Percentiles rank a stretch among this genome's conserved stretches.
Conservation (phyloP, 1,140 invertebrate species). For the Drosophila nebulosa region DNA sequence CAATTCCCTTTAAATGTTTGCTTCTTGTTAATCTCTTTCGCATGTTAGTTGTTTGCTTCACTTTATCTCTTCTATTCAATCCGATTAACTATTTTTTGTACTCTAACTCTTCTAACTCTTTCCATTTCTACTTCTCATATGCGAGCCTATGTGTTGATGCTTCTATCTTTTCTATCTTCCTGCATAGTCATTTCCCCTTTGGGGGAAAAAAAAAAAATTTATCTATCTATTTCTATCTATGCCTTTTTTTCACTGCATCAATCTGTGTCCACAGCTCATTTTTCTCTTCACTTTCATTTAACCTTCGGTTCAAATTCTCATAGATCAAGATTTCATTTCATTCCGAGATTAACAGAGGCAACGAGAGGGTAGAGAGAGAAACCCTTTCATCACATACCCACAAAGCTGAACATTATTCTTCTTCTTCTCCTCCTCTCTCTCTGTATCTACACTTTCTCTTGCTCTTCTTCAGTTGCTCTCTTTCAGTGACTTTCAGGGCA, state of each 20-base stretch:
- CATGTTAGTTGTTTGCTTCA: too few relatives aligned
- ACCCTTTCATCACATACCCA: neutral
- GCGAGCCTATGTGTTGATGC: too few relatives aligned
- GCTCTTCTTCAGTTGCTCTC: conserved; percentile 12
- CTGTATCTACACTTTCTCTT: neutral
- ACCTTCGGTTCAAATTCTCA: conserved; percentile 8
- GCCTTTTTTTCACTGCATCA: neutral
- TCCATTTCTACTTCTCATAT: too few relatives aligned
- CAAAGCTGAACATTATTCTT: conserved; percentile 15
- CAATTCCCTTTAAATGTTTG: too few relatives aligned
- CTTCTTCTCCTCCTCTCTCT: neutral
- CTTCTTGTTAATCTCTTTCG: too few relatives aligned
- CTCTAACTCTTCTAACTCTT: too few relatives aligned
- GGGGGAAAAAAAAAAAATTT: too few relatives aligned
- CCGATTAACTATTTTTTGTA: too few relatives aligned
- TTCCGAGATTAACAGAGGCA: neutral
- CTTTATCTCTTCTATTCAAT: too few relatives aligned
- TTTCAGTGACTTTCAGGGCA: conserved; percentile 33
- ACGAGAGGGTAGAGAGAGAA: neutral
- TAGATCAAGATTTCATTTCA: neutral
- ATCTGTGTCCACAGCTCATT: conserved; percentile 1
- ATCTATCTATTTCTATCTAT: neutral
- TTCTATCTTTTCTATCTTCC: too few relatives aligned
- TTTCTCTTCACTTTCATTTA: conserved; percentile 9
- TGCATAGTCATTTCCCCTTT: too few relatives aligned